These are phyloP conservation scores for Varecia variegata DNA, from an alignment of 2,797 vertebrate species.

Conservation along the genomic window DNA sequence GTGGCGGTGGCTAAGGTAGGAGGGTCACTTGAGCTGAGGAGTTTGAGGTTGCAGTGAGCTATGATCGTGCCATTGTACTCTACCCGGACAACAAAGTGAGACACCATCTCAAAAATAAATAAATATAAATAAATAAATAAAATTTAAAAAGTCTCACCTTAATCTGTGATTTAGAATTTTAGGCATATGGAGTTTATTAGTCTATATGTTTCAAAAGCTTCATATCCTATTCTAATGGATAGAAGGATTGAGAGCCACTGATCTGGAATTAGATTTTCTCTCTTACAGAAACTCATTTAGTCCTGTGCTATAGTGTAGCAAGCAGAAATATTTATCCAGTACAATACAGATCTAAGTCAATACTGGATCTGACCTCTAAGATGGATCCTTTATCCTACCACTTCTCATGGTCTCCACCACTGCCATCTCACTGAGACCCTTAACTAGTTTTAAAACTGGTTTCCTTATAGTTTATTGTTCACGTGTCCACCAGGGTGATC, in stretches of 20 bases:
- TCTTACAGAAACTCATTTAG: neutral
- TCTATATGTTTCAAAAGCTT: neutral
- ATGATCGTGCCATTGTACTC: too few species aligned
- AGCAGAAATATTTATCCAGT: neutral
- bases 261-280: neutral
- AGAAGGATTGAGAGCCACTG: neutral
- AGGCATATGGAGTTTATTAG: neutral
- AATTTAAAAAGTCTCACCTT: neutral
- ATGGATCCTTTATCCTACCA: neutral
- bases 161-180: neutral
- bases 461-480: neutral
- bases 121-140: neutral
- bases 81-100: too few species aligned
- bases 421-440: neutral
- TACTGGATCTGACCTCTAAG: neutral
- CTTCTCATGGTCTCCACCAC: neutral
- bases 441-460: neutral
- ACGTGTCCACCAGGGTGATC: neutral
- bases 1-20: too few species aligned
- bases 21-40: too few species aligned
- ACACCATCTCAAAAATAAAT: too few species aligned
- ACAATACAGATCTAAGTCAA: neutral
- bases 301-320: neutral
- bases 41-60: too few species aligned
- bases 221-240: neutral